Conservation (phyloP, 2,888 invertebrate species). For the Leptinotarsa juncta region DNA sequence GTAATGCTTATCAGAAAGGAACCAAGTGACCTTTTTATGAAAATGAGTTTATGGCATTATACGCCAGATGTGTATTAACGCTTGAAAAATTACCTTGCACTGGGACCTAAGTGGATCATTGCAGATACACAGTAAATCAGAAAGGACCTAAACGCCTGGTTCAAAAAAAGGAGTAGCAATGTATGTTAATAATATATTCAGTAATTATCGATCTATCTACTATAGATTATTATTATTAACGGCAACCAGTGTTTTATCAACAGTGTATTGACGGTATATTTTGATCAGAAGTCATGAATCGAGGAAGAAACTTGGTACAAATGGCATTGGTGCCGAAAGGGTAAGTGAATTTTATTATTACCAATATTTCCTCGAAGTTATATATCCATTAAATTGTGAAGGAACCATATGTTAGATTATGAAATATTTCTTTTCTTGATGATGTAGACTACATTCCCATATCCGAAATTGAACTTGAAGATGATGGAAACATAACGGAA, state of each 20-base stretch:
- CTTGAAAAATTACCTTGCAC: slow-evolving; percentile 10
- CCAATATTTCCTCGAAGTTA: slow-evolving; percentile 17
- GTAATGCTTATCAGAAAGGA: slow-evolving; percentile 8
- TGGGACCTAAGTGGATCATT: slow-evolving; percentile 8
- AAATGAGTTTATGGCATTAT: slow-evolving; percentile 5
- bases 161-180: not conserved
- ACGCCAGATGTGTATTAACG: not conserved
- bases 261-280: slow-evolving; percentile 8
- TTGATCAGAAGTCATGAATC: slow-evolving; percentile 4
- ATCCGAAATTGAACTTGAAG: slow-evolving; percentile 18
- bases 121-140: slow-evolving; percentile 6
- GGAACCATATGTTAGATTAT: not conserved
- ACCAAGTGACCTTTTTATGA: not conserved
- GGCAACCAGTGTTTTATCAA: not conserved
- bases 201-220: not conserved
- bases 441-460: slow-evolving; percentile 23
- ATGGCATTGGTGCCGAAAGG: slow-evolving; percentile 4
- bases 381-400: slow-evolving; percentile 17
- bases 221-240: not conserved
- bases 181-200: slow-evolving; percentile 1
- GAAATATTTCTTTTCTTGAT: slow-evolving; percentile 1
- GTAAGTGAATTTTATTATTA: slow-evolving; percentile 22
- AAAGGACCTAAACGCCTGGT: slow-evolving; percentile 1
- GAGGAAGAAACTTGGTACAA: slow-evolving; percentile 1
- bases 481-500: slow-evolving; percentile 17